These are phyloP conservation scores for Propithecus coquereli DNA, from an alignment of 2,113 vertebrate genomes.

Conservation along the genomic window DNA sequence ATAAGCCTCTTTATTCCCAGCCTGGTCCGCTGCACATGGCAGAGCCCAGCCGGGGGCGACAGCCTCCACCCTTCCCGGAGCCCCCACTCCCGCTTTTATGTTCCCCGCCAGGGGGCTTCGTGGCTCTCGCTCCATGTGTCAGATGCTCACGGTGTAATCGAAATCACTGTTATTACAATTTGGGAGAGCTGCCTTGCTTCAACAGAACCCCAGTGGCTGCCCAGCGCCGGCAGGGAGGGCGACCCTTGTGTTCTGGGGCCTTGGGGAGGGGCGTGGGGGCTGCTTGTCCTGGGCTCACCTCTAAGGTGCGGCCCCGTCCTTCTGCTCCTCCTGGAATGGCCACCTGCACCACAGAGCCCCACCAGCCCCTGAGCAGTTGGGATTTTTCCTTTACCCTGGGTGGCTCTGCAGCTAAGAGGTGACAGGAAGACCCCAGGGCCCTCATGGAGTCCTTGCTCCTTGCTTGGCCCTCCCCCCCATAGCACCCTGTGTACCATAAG, in stretches of 20 bases:
- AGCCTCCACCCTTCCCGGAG: background rate
- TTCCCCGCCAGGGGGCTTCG: background rate
- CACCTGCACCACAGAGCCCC: rapidly evolving
- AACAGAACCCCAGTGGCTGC: background rate
- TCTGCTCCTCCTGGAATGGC: background rate
- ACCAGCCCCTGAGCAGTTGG: background rate
- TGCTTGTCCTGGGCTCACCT: rapidly evolving
- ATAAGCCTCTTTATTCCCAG: conserved; percentile 56
- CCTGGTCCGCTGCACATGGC: conserved; percentile 27
- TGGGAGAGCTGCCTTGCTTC: background rate
- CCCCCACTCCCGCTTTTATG: conserved; percentile 37
- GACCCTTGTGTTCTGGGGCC: background rate
- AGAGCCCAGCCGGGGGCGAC: conserved; percentile 20
- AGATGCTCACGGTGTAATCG: conserved; percentile 14
- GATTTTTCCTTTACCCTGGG: background rate
- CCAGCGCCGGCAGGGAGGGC: background rate
- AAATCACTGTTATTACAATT: conserved; percentile 35
- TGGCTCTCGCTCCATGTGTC: background rate
- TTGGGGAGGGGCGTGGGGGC: background rate
- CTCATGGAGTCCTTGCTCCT: background rate
- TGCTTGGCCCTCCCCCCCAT: rapidly evolving
- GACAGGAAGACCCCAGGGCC: background rate
- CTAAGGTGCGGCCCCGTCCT: background rate
- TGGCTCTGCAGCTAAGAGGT: background rate
- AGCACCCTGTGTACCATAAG: rapidly evolving